These are phyloP conservation scores for Zaprionus taronus DNA, from an alignment of 1,140 invertebrate genomes.

Conservation along the genomic window DNA sequence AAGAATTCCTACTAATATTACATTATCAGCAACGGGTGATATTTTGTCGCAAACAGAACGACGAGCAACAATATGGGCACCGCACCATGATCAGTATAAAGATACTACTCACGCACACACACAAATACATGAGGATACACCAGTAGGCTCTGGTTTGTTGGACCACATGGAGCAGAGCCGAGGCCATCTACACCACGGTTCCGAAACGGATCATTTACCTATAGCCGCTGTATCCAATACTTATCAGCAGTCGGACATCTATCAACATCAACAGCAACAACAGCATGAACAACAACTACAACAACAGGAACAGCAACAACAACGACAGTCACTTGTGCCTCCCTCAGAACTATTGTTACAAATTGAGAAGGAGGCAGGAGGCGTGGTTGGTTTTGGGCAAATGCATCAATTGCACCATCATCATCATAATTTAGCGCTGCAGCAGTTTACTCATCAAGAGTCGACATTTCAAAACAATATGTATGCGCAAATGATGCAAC, in stretches of 20 bases:
- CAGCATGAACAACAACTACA: constrained; percentile 8
- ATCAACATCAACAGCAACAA: constrained; percentile 29
- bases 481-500: constrained; percentile 57
- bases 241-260: constrained; percentile 34
- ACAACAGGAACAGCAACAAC: constrained; percentile 13
- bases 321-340: constrained; percentile 28
- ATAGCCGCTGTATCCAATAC: constrained; percentile 19
- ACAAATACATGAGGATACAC: background rate
- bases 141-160: background rate
- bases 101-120: background rate
- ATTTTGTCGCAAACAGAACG: constrained; percentile 56
- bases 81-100: constrained; percentile 56
- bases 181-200: constrained; percentile 13
- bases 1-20: constrained; percentile 72
- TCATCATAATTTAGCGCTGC: constrained; percentile 29
- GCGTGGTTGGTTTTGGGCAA: constrained; percentile 36
- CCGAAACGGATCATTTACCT: constrained; percentile 29
- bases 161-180: background rate
- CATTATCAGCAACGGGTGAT: constrained; percentile 61
- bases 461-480: constrained; percentile 53
- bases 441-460: constrained; percentile 54
- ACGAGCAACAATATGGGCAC: constrained; percentile 58
- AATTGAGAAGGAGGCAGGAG: constrained; percentile 53
- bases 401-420: constrained; percentile 45
- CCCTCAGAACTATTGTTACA: constrained; percentile 57